Conservation (phyloP, 2,113 vertebrate genomes). For the Dipodomys stephensi region DNA sequence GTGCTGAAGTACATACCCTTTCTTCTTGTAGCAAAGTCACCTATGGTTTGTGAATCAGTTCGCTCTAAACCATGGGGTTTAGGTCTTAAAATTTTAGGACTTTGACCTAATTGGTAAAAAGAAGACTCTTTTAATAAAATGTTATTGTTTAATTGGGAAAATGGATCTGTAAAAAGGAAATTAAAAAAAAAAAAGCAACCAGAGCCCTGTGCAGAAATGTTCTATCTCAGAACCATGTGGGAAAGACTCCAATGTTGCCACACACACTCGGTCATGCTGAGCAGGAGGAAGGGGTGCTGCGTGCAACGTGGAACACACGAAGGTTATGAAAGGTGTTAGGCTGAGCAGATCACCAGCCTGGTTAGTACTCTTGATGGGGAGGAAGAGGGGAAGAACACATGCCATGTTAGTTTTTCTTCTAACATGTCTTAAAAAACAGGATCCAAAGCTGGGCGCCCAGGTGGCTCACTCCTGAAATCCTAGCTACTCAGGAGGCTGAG, state of each 20-base stretch:
- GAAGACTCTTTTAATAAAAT: constrained; percentile 95
- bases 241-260: constrained; percentile 65
- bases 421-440: constrained; percentile 52
- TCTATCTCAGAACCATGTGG: constrained; percentile 80
- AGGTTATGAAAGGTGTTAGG: neutral
- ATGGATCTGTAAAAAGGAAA: constrained; percentile 80
- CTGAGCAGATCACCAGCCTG: neutral
- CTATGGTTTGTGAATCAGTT: constrained; percentile 99
- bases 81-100: constrained; percentile 99
- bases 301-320: constrained; percentile 70
- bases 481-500: no score
- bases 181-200: constrained; percentile 74
- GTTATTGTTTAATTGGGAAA: constrained; percentile 83
- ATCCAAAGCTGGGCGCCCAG: neutral
- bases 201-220: constrained; percentile 83
- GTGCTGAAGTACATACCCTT: constrained; percentile 97
- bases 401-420: constrained; percentile 46
- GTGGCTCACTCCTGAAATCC: no score
- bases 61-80: constrained; percentile 99
- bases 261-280: constrained; percentile 60
- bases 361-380: constrained; percentile 52
- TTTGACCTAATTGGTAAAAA: constrained; percentile 99
- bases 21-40: constrained; percentile 97
- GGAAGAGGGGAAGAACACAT: neutral
- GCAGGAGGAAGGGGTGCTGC: constrained; percentile 69